Evolutionary conservation across 2,113 vertebrate species (phyloP), one percentile per base, ranked within the genome.

Genomic region (Silurus glanis): DNA sequence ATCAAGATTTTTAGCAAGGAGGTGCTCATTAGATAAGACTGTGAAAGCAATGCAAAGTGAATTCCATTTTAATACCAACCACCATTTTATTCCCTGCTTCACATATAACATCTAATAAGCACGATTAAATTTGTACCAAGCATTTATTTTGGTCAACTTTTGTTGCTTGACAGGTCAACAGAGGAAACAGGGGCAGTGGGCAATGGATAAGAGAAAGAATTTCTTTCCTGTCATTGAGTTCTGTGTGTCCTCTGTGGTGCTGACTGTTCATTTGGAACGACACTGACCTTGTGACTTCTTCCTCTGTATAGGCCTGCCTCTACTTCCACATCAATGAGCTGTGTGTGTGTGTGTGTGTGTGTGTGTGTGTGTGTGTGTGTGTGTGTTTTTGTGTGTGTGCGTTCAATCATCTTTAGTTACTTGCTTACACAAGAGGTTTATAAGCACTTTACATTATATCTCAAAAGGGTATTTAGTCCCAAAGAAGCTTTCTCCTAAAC

Each of bases 271-370:
- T 87, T 82, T 80, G 56, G 81, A 88, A 80, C 53, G n/a, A 51
- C 82, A 28, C 69, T 85, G 87, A 88, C 67, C 82, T 76, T 61
- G 58, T 87, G 89, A 89, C 89, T 87, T 83, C 13, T 71, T 4
- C 21, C 23, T 83, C 47, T 17, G 83, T 79, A 80, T 66, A 74
- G 71, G 59, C 45, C 19, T 66, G 13, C 56, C 64, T 80, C 69
- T 69, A 79, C 71, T 53, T 82, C 69, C 28, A 85, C 64, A 62
- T 61, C 23, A 67, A 5, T 88, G 82, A 83, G 25, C 82, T 86
- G 51, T 81, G 76, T 85, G 74, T 80, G 9, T 88, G 56, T 79
- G 74, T 85, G 83, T 84, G 64, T 71, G 67, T 75, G 72, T 85
- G 83, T 85, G 72, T 74, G 19, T 74, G 21, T 64, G 25, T 74